phyloP scores from a whole-genome alignment of 2,888 invertebrate species.

The Drosophila ustulata region DNA sequence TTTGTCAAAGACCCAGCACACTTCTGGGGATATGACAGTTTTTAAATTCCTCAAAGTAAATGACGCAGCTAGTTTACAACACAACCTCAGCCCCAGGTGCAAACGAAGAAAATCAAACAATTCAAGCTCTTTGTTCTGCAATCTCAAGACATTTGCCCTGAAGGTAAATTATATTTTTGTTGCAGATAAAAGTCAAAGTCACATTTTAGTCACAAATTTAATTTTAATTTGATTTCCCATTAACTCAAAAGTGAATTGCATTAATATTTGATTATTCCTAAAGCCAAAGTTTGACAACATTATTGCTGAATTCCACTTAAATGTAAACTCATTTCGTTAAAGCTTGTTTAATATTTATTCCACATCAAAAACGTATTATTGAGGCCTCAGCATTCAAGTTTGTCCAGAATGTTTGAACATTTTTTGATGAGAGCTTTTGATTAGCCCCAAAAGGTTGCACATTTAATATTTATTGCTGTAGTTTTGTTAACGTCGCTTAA shows the following conservation, averaged over 20 bases:
- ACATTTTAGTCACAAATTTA: background rate
- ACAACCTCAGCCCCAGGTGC: background rate
- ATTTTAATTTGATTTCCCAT: background rate
- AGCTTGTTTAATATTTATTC: background rate
- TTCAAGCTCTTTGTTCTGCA: conserved; percentile 5
- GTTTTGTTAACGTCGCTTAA: background rate
- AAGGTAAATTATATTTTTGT: background rate
- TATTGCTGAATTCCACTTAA: background rate
- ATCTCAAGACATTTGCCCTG: background rate
- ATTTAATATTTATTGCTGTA: conserved; percentile 21
- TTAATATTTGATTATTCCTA: background rate
- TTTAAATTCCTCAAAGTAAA: background rate
- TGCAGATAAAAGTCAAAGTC: background rate
- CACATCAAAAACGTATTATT: background rate
- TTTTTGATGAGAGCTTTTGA: background rate
- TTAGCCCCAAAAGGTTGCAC: conserved; percentile 8
- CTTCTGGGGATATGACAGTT: background rate
- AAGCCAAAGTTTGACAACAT: background rate
- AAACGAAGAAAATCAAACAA: conserved; percentile 9
- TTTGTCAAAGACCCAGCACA: background rate
- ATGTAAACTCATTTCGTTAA: background rate
- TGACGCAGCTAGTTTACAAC: background rate
- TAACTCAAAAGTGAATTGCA: background rate
- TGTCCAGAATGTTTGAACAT: background rate
- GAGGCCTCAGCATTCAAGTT: background rate